Conservation (phyloP, 2,113 vertebrate genomes). For the Uria lomvia region DNA sequence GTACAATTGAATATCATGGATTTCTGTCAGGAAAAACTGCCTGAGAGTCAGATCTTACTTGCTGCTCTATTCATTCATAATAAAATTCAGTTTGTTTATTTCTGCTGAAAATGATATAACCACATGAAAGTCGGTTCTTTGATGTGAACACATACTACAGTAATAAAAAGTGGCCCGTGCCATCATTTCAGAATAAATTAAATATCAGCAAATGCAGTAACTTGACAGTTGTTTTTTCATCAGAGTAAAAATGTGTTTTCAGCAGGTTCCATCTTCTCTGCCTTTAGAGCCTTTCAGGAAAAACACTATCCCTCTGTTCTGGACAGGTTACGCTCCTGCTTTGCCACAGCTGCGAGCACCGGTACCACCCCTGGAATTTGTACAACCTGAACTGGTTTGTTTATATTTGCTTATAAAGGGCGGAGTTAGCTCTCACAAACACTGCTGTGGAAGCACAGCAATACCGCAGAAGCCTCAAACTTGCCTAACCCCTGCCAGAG, state of each 20-base stretch:
- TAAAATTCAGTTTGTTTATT: neutral
- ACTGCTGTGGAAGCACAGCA: neutral
- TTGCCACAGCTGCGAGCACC: neutral
- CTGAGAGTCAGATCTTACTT: neutral
- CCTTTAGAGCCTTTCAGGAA: neutral
- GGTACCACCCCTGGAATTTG: neutral
- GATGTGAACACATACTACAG: neutral
- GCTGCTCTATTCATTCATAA: neutral
- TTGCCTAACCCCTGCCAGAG: neutral
- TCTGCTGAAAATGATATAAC: slow-evolving; percentile 26
- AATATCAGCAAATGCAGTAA: neutral
- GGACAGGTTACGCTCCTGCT: neutral
- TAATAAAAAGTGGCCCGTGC: neutral
- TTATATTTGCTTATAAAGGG: neutral
- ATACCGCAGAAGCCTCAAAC: slow-evolving; percentile 17
- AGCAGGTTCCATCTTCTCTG: neutral
- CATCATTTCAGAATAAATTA: neutral
- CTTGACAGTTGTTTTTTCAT: neutral
- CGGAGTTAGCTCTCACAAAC: neutral
- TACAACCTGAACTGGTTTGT: neutral
- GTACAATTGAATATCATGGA: neutral
- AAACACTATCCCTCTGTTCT: neutral
- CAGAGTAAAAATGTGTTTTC: neutral
- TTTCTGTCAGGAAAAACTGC: neutral
- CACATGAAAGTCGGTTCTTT: neutral